Percentiles rank a stretch among this genome's conserved stretches.
Evolutionary conservation across 37 sponge, comb jelly and placozoan species (phyloP).

Genomic region (Bolinopsis microptera): DNA sequence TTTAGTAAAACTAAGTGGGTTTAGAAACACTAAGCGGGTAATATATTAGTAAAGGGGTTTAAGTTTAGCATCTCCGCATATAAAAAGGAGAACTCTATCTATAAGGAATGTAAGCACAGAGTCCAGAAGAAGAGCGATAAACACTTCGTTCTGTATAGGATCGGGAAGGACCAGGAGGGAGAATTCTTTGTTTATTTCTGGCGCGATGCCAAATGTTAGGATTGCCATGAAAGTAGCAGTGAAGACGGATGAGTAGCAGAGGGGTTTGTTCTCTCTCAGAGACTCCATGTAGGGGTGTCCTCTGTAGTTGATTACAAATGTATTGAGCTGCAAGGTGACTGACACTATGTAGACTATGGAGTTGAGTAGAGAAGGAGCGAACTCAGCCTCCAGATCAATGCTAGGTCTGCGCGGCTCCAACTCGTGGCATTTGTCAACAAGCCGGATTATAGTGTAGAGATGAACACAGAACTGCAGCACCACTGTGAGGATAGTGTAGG

Average conservation of each 20-base stretch:
- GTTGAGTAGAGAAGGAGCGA: slow-evolving; percentile 86
- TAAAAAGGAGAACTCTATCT: slow-evolving; percentile 24
- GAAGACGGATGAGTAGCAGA: slow-evolving; percentile 73
- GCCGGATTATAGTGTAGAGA: slow-evolving; percentile 77
- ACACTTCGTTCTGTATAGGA: slow-evolving; percentile 36
- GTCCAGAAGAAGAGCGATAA: slow-evolving; percentile 31
- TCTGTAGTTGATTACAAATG: slow-evolving; percentile 95
- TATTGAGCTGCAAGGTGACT: slow-evolving; percentile 91
- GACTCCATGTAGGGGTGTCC: slow-evolving; percentile 96
- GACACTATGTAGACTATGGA: slow-evolving; percentile 93
- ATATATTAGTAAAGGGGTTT: slow-evolving; percentile 20
- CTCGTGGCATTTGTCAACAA: slow-evolving; percentile 74
- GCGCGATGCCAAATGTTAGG: slow-evolving; percentile 77
- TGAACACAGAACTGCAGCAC: slow-evolving; percentile 84
- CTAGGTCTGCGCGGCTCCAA: not conserved
- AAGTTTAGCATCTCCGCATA: slow-evolving; percentile 66
- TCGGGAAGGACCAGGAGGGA: slow-evolving; percentile 59
- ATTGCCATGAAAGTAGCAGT: slow-evolving; percentile 70
- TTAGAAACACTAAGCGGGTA: no score
- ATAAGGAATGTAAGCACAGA: slow-evolving; percentile 2
- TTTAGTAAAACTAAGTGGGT: no score
- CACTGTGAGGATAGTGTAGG: slow-evolving; percentile 91
- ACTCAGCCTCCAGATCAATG: slow-evolving; percentile 91
- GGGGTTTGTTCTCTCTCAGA: slow-evolving; percentile 81
- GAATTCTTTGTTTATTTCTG: slow-evolving; percentile 73